Conservation (phyloP, 2,888 invertebrate species). For the Oscheius sp. region DNA sequence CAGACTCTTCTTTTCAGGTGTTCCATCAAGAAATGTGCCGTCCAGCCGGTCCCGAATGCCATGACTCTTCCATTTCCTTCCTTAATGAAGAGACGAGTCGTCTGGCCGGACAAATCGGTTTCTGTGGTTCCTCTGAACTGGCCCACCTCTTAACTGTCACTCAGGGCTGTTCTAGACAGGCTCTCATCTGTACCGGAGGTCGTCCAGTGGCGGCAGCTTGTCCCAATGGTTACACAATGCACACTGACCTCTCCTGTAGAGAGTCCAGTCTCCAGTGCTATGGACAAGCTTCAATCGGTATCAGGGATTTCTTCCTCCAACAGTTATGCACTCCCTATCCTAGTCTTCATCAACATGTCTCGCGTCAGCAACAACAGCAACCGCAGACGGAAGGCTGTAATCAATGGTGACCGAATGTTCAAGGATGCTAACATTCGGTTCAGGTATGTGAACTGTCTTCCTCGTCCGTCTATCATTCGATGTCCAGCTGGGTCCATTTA, state of each 20-base stretch:
- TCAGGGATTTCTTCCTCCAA: slow-evolving; percentile 11
- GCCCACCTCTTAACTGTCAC: neutral
- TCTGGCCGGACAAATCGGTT: neutral
- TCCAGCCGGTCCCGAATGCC: slow-evolving; percentile 11
- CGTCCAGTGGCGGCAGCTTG: slow-evolving; percentile 6
- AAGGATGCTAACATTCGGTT: neutral
- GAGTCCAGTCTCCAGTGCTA: neutral
- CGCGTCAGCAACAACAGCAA: neutral
- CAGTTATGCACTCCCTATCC: neutral
- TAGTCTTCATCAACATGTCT: neutral
- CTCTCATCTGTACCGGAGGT: slow-evolving; percentile 15
- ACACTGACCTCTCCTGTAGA: slow-evolving; percentile 2
- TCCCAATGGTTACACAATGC: slow-evolving; percentile 5
- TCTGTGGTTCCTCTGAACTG: neutral
- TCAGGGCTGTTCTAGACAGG: slow-evolving; percentile 19
- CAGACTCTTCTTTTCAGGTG: neutral
- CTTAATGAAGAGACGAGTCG: slow-evolving; percentile 21
- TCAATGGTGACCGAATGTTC: slow-evolving; percentile 1
- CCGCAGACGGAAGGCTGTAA: neutral
- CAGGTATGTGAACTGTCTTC: slow-evolving; percentile 32
- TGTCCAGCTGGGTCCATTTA: slow-evolving; percentile 26
- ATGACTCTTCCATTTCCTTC: slow-evolving; percentile 17
- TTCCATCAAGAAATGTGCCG: slow-evolving; percentile 7
- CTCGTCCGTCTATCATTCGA: slow-evolving; percentile 17
- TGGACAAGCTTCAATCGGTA: neutral